A percentile compares a stretch with the other conserved stretches of the same genome.
Conservation (phyloP, 2,888 invertebrate genomes). For the Linyphia triangularis region DNA sequence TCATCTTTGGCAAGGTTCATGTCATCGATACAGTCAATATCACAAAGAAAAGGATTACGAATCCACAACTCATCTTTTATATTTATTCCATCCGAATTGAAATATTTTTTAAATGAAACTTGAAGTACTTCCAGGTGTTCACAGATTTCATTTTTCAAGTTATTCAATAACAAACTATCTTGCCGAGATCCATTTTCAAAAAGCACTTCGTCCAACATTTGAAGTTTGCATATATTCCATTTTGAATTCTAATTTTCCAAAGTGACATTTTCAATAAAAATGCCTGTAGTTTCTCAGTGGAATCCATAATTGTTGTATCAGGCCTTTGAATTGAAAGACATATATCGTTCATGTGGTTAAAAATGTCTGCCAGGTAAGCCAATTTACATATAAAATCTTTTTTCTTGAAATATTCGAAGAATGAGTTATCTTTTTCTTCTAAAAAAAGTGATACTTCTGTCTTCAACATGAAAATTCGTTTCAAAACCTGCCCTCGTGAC, state of each 20-base stretch:
- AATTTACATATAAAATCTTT: too few relatives aligned
- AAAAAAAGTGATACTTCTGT: conserved; percentile 60
- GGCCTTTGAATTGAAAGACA: too few relatives aligned
- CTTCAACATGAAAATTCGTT: conserved; percentile 59
- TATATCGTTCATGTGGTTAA: too few relatives aligned
- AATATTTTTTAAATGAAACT: too few relatives aligned
- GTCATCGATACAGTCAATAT: conserved; percentile 53
- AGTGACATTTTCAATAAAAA: conserved; percentile 53
- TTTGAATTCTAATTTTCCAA: conserved; percentile 55
- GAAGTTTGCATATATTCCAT: too few relatives aligned
- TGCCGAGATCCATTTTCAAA: conserved; percentile 47
- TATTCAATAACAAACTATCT: conserved; percentile 54
- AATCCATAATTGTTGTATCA: conserved; percentile 53
- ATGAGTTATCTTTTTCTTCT: too few relatives aligned
- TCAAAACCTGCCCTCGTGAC: conserved; percentile 54
- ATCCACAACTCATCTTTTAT: conserved; percentile 57
- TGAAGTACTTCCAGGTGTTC: too few relatives aligned
- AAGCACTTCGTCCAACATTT: conserved; percentile 57
- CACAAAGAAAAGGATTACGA: conserved; percentile 59
- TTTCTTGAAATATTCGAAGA: too few relatives aligned
- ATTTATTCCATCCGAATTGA: conserved; percentile 51
- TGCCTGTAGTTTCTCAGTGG: conserved; percentile 57
- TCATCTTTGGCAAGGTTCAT: conserved; percentile 54
- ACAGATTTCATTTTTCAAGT: too few relatives aligned
- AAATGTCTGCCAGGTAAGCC: too few relatives aligned